phyloP scores from a whole-genome alignment of 2,888 invertebrate genomes.

The Syrphus vitripennis region DNA sequence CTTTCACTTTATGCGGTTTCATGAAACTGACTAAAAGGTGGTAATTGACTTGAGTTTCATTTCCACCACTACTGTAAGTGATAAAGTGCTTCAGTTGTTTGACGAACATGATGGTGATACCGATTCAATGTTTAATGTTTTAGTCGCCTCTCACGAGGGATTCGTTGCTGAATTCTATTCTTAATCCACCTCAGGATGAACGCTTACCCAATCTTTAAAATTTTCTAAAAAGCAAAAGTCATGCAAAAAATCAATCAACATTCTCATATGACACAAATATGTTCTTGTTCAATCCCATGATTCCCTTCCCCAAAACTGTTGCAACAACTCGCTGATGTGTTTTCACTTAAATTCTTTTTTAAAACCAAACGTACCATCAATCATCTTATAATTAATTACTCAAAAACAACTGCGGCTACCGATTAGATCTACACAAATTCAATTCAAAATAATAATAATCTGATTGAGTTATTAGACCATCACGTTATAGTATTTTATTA shows the following conservation, averaged over 20 bases:
- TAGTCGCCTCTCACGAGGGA: no score
- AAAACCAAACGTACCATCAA: background rate
- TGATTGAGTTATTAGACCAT: constrained; percentile 25
- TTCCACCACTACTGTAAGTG: no score
- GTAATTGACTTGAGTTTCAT: no score
- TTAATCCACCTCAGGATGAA: no score
- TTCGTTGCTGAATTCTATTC: no score
- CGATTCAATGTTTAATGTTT: no score
- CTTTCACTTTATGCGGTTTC: no score
- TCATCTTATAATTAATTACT: background rate
- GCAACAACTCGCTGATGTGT: background rate
- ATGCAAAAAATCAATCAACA: background rate
- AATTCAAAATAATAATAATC: background rate
- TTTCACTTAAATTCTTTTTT: background rate
- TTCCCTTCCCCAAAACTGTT: background rate
- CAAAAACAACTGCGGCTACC: background rate
- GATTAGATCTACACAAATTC: background rate
- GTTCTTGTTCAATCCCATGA: background rate
- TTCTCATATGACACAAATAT: background rate
- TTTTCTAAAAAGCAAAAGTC: background rate
- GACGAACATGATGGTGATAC: no score
- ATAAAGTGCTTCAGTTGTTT: no score
- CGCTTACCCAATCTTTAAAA: no score
- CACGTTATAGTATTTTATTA: background rate
- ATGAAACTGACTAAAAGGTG: no score